Base-by-base conservation (phyloP, 2,888 invertebrate genomes). In the Heliothis peltigera region DNA sequence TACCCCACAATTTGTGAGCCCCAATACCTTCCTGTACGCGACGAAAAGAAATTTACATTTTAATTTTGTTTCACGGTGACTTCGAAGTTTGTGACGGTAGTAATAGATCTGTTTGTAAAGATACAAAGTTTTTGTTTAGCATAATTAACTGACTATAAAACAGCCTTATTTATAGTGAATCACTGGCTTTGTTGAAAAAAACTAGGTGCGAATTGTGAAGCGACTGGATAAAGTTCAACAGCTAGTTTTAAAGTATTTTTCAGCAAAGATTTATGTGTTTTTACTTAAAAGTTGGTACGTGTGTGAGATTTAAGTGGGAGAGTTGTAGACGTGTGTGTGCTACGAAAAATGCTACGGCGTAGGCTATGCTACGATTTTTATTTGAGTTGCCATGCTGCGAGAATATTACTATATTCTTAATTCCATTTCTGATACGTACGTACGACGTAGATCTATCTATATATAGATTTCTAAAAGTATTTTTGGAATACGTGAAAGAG, bases 41-140 rank as follows among this genome's bases (percentile, higher is more conserved):
- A 68, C 72, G 70, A 75, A 85, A 87, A 85, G 79, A 86, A 89
- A 91, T 91, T 91, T 88, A 84, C 89, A 90, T 90, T 90, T 90
- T 88, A 89, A 91, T 90, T 87, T 85, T 82, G 84, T 86, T 86
- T 76, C 77, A 75, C 83, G 79, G 80, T 82, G 82, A 82, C 76
- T 82, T 66, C 35, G 60, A 78, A 73, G 64, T 79, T 78, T 39
- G 56, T 47, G 66, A 63, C 65, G 78, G 67, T 65, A 58, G 77
- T 70, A 70, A 80, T 72, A 44, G 75, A 79, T 75, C 81, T 81
- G 75, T 78, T 81, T 71, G 65, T 48, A 63, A 62, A 63, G 81
- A 80, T 80, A 81, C 60, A 51, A 80, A 80, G 70, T 80, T 79
- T 81, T 64, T 74, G 58, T 74, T 79, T 68, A 63, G 66, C 70